Conservation (phyloP, 2,888 invertebrate genomes). For the Phalera bucephala region DNA sequence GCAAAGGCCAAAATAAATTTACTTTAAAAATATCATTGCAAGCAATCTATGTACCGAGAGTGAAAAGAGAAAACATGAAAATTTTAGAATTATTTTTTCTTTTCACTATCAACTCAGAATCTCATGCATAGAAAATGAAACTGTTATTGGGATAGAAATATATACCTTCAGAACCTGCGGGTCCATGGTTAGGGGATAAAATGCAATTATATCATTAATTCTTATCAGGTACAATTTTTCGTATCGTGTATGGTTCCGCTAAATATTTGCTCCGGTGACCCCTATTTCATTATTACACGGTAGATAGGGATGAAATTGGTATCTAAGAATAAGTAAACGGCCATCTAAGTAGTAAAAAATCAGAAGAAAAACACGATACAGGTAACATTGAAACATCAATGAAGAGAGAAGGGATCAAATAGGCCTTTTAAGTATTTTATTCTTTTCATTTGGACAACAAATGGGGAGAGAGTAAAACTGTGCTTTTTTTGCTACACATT, state of each 20-base stretch:
- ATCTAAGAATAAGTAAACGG: conserved; percentile 59
- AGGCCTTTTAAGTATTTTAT: conserved; percentile 45
- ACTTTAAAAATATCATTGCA: conserved; percentile 51
- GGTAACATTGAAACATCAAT: conserved; percentile 74
- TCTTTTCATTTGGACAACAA: conserved; percentile 49
- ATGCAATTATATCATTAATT: conserved; percentile 79
- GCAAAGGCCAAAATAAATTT: conserved; percentile 46
- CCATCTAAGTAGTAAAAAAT: conserved; percentile 53
- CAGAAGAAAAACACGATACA: conserved; percentile 65
- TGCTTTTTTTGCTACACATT: not conserved
- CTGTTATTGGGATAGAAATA: conserved; percentile 79
- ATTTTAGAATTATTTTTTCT: no score
- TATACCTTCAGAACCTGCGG: conserved; percentile 85
- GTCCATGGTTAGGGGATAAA: conserved; percentile 80
- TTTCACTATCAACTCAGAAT: conserved; percentile 47
- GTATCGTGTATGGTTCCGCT: conserved; percentile 54
- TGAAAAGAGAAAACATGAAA: no score
- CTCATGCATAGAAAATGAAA: conserved; percentile 75
- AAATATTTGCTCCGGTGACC: conserved; percentile 67
- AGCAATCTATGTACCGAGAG: conserved; percentile 56
- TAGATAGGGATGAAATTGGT: conserved; percentile 44
- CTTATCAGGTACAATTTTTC: conserved; percentile 68
- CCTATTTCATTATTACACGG: conserved; percentile 50
- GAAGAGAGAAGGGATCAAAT: conserved; percentile 56
- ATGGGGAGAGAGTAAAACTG: conserved; percentile 34